Evolutionary conservation across 2,888 invertebrate species (phyloP), one percentile per base, ranked within the genome.

Genomic region (Andricus curvator): DNA sequence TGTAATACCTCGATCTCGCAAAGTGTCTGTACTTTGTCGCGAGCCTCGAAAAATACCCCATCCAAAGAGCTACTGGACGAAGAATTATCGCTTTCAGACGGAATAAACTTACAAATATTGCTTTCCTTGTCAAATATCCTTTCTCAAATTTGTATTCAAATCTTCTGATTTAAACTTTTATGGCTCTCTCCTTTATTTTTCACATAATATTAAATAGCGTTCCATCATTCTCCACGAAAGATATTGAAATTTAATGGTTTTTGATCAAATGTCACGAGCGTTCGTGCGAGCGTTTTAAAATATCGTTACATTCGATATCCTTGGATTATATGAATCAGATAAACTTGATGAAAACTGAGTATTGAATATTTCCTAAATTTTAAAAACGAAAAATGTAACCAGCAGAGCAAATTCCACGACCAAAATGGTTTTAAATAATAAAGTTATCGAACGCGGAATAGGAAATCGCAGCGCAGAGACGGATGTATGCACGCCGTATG

Each of bases 381-480:
- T n/a, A 20, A 13, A 66, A 37, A 37, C 37, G n/a, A 37, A 66
- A 37, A n/a, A 66, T 13, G n/a, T 41, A 41, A 66, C 66, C 33
- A 25, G 48, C 5, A 68, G 48, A 25, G 48, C 8, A 8, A 25
- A 48, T n/a, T 48, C 13, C 9, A 4, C 25, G 13, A 25, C 4
- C 15, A 68, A 68, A 51, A 51, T 68, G 29, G 29, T 48, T 68
- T 25, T 68, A 68, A 68, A 25, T 68, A 68, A 48, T 68, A 68
- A 33, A 33, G 68, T 68, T 5, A 68, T 68, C 17, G 22, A 51
- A 48, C 9, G 15, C 6, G 48, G 51, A 51, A 70, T 70, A 48
- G 70, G 44, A 70, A 70, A 70, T 70, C 51, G 48, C 51, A 20
- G 70, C 51, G 20, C 29, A 51, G 51, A 51, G 51, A 51, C 70